Percentiles rank a stretch among this genome's conserved stretches.
Conservation (phyloP, 2,888 invertebrate genomes). For the Sesia apiformis region DNA sequence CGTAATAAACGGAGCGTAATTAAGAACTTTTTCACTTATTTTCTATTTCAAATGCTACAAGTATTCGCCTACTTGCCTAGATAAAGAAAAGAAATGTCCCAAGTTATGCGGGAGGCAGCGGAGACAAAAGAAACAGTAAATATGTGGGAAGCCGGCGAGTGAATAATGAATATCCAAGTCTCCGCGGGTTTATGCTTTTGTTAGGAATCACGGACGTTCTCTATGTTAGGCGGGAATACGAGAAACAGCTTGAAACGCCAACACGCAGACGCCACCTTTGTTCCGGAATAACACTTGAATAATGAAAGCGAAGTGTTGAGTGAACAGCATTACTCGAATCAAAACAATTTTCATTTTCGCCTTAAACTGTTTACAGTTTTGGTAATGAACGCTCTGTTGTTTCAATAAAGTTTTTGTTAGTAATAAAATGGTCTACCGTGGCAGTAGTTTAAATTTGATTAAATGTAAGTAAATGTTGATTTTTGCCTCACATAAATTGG, state of each 20-base stretch:
- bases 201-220: slow-evolving; percentile 4
- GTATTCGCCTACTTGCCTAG: neutral
- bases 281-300: neutral
- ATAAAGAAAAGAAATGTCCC: slow-evolving; percentile 5
- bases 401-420: too few species aligned
- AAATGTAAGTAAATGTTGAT: too few species aligned
- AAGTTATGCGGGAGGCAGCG: slow-evolving; percentile 12
- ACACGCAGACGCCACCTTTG: neutral
- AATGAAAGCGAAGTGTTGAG: too few species aligned
- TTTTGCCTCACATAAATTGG: too few species aligned
- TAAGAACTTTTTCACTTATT: neutral
- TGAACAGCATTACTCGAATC: too few species aligned
- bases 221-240: neutral
- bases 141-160: slow-evolving; percentile 29
- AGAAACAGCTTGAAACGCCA: neutral
- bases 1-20: too few species aligned
- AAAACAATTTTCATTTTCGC: too few species aligned
- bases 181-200: slow-evolving; percentile 11
- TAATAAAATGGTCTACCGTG: too few species aligned
- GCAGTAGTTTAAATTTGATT: too few species aligned
- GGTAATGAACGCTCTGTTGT: too few species aligned
- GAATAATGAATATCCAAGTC: slow-evolving; percentile 42
- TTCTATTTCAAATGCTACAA: neutral
- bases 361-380: too few species aligned
- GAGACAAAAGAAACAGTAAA: slow-evolving; percentile 37